Conservation (phyloP, 2,113 vertebrate species). For the Vireo altiloquus region DNA sequence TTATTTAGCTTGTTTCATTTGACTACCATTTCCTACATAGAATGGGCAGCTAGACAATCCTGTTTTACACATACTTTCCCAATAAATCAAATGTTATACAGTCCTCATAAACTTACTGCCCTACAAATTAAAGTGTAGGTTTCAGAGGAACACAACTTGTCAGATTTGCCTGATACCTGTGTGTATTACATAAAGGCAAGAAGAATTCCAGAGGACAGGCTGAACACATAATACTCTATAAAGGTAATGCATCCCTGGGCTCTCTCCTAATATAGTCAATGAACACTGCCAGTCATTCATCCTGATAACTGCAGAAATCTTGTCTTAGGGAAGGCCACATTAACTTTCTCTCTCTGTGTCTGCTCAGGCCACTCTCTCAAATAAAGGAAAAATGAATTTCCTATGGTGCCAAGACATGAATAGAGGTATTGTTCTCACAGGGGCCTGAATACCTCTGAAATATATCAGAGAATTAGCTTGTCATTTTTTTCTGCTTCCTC, state of each 20-base stretch:
- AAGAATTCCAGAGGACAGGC: neutral
- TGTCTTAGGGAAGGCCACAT: neutral
- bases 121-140: neutral
- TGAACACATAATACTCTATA: neutral
- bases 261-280: neutral
- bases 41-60: neutral
- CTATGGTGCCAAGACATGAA: conserved; percentile 47
- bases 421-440: conserved; percentile 60
- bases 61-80: neutral
- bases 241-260: neutral
- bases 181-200: neutral
- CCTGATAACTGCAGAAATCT: conserved; percentile 6
- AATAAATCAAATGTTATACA: neutral
- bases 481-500: conserved; percentile 47
- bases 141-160: neutral
- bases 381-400: conserved; percentile 44
- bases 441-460: conserved; percentile 38
- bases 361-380: conserved; percentile 4
- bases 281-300: neutral
- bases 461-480: conserved; percentile 39
- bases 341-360: neutral
- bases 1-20: conserved; percentile 7
- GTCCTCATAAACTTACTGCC: neutral
- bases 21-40: neutral
- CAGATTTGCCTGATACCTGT: neutral